These are phyloP conservation scores for Papilio machaon DNA, from an alignment of 1,140 invertebrate genomes.

Conservation along the genomic window DNA sequence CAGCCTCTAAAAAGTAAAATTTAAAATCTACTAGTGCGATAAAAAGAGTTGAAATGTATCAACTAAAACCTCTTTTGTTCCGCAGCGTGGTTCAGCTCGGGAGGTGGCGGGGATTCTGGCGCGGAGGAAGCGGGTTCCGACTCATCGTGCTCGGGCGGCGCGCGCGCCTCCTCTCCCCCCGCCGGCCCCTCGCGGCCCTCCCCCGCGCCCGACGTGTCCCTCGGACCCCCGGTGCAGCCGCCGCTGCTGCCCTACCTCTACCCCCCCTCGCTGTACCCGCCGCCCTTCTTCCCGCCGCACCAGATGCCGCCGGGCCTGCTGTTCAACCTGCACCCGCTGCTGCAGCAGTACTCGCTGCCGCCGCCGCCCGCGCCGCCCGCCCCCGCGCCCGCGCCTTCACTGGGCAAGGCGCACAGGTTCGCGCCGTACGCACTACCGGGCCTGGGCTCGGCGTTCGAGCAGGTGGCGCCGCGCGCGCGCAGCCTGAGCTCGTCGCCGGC, in stretches of 20 bases:
- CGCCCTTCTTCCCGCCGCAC: conserved; percentile 87
- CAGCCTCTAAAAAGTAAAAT: too few species aligned
- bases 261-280: conserved; percentile 91
- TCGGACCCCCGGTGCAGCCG: conserved; percentile 93
- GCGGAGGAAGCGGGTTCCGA: conserved; percentile 85
- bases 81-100: conserved; percentile 84
- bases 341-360: conserved; percentile 85
- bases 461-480: conserved; percentile 87
- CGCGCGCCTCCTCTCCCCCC: conserved; percentile 83
- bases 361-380: conserved; percentile 77
- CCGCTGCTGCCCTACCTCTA: conserved; percentile 94
- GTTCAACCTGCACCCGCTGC: conserved; percentile 88
- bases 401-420: conserved; percentile 90
- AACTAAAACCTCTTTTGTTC: conserved; percentile 44
- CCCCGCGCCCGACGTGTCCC: conserved; percentile 92
- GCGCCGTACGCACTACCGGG: conserved; percentile 92
- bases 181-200: conserved; percentile 85
- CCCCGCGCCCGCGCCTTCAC: conserved; percentile 68
- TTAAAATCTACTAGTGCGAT: too few species aligned
- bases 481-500: conserved; percentile 87
- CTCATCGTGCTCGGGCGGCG: conserved; percentile 85
- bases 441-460: conserved; percentile 90
- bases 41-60: neutral
- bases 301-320: conserved; percentile 86
- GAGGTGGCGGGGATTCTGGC: conserved; percentile 78